Evolutionary conservation across 2,888 invertebrate genomes (phyloP).

Genomic region (Brachyopa scutellaris): DNA sequence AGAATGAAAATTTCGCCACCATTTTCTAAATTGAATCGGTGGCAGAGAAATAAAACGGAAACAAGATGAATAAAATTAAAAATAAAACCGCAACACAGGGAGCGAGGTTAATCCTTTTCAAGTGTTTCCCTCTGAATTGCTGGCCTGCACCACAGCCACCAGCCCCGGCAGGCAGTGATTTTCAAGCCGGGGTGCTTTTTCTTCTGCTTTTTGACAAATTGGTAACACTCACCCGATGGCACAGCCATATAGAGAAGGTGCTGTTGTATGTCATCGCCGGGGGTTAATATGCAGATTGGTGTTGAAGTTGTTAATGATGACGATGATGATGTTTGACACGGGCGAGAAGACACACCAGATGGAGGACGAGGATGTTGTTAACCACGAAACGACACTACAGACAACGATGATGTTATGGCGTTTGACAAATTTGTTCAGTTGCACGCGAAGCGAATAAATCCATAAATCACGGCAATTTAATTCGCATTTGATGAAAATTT

Average conservation of each 20-base stretch:
- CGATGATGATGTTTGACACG: constrained; percentile 62
- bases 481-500: constrained; percentile 73
- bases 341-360: neutral
- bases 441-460: constrained; percentile 69
- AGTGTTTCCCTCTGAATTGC: constrained; percentile 55
- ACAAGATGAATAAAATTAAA: constrained; percentile 68
- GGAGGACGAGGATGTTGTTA: constrained; percentile 56
- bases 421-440: constrained; percentile 70
- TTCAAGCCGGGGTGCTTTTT: constrained; percentile 56
- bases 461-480: constrained; percentile 73
- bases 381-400: constrained; percentile 17
- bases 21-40: constrained; percentile 46
- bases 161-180: constrained; percentile 16
- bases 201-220: constrained; percentile 71
- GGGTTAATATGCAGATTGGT: constrained; percentile 55
- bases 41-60: no score
- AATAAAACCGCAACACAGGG: constrained; percentile 74
- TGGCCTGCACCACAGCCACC: constrained; percentile 24
- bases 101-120: constrained; percentile 74
- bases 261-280: neutral
- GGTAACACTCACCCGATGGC: constrained; percentile 45
- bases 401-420: constrained; percentile 2
- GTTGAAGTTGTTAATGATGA: constrained; percentile 60
- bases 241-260: no score
- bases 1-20: constrained; percentile 32